A percentile compares a stretch with the other conserved stretches of the same genome.
Evolutionary conservation across 2,797 vertebrate genomes (phyloP).

Genomic region (Tragelaphus eurycerus): DNA sequence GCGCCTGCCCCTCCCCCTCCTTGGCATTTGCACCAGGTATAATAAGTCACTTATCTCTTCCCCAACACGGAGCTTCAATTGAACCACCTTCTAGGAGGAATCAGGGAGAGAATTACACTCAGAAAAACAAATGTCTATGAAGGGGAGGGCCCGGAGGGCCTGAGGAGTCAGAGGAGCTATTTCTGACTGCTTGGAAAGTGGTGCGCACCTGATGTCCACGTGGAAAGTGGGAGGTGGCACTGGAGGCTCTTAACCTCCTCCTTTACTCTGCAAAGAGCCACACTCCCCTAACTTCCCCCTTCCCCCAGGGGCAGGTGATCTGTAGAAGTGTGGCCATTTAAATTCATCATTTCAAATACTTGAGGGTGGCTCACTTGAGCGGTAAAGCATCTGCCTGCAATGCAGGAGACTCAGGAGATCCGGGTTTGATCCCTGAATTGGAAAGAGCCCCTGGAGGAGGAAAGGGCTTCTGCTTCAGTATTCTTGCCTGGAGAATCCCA

Average conservation of each 20-base stretch:
- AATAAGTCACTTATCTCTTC: conserved; percentile 20
- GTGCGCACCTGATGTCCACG: not conserved
- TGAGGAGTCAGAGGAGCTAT: not conserved
- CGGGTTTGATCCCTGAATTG: not conserved
- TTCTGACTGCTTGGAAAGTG: not conserved
- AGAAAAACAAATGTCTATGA: not conserved
- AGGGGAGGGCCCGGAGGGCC: not conserved
- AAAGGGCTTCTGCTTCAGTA: not conserved
- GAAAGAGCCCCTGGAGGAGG: not conserved
- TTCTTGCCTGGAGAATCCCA: not conserved
- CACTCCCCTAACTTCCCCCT: not conserved
- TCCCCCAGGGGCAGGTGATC: not conserved
- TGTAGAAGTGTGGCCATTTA: not conserved
- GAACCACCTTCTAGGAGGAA: not conserved
- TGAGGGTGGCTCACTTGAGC: not conserved
- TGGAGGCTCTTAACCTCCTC: not conserved
- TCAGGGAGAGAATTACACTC: not conserved
- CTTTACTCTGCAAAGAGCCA: not conserved
- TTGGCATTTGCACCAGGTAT: not conserved
- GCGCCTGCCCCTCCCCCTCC: conserved; percentile 8
- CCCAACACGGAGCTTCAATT: not conserved
- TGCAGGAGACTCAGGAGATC: not conserved
- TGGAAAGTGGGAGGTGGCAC: not conserved
- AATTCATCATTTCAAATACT: not conserved
- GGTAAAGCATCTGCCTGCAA: not conserved